Evolutionary conservation across 2,888 invertebrate genomes (phyloP), one percentile per base, ranked within the genome.

Genomic region (Limnephilus marmoratus): DNA sequence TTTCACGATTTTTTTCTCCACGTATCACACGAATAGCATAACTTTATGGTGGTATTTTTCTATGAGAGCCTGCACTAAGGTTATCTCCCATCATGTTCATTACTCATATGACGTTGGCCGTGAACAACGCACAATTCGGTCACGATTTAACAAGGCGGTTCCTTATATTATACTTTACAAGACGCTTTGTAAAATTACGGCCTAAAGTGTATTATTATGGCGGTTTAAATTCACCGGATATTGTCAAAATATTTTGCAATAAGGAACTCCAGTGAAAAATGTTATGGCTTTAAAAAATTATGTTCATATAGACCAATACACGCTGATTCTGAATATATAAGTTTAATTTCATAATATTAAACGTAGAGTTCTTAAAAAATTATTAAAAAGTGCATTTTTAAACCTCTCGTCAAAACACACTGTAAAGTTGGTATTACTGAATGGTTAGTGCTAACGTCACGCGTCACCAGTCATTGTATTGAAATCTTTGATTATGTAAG

Each of bases 41-140:
- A 83, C 37, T 37, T 83, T 24, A 83, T 37, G 83, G 83, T 83
- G 18, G 83, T 37, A n/a, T 41, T 83, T 83, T 83, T 83, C 83
- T 37, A 83, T 83, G 37, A 83, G 37, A 37, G 24, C 9, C 3
- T 83, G 83, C 37, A 37, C 37, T 83, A 37, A 4, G 83, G 83
- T 24, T 83, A 83, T 83, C 83, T 34, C 12, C 68, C 83, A 41
- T 83, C 83, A 34, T 24, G 41, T 7, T 83, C 83, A 83, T 83
- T 37, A 83, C 83, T 37, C 37, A 68, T 83, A 34, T 41, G 31
- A 83, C 83, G 31, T 41, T 86, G 86, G 86, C 45, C 49, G 34
- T 83, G 83, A 83, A 83, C 68, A 24, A 68, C 68, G 68, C 68
- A 68, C 68, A 68, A 68, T 24, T 68, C 9, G 24, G 68, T n/a